Evolutionary conservation across 2,113 vertebrate genomes (phyloP), one percentile per base, ranked within the genome.

Genomic region (Oryzias woworae): DNA sequence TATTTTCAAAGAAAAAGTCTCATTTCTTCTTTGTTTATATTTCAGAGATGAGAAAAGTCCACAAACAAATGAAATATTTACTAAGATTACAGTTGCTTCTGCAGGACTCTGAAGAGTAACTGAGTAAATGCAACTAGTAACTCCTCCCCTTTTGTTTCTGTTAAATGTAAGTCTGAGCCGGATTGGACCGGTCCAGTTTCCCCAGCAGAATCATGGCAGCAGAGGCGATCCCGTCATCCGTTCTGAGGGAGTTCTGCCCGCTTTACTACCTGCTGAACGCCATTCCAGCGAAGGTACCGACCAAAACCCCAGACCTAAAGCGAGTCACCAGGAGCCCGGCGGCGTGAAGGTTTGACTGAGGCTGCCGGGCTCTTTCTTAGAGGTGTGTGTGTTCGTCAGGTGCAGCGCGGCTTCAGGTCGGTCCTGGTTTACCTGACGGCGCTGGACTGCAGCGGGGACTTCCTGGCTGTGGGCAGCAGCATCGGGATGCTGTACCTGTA

Each of bases 401-500:
- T 98, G 52, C 96, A 98, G 82, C 96, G 94, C 59, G 97, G 97
- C 3, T 98, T 99, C 87, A 93, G 96, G 45, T 96, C 97, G 0
- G 63, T 98, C 2, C 71, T 96, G 63, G 96, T 99, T 18, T 98
- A 98, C 80, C 93, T 99, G 75, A 99, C 96, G 0, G 95, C 96
- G 0, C 90, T 99, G 4, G 96, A 99, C 81, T 91, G 93, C 89
- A 99, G 90, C 77, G 89, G 75, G 41, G 96, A 98, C 89, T 99
- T 97, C 89, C 93, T 99, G 63, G 97, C 97, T 0, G 94, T 98
- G 75, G 97, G 97, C 74, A 98, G 95, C 91, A 98, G 95, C 84
- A 96, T 95, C 1, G 93, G 97, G 1, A 98, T 98, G 97, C 92
- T 99, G 4, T 99, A 98, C 73, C 90, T 99, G 28, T 97, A 98